Base-by-base conservation (phyloP, 2,888 invertebrate species). In the Sarcophaga carnaria region DNA sequence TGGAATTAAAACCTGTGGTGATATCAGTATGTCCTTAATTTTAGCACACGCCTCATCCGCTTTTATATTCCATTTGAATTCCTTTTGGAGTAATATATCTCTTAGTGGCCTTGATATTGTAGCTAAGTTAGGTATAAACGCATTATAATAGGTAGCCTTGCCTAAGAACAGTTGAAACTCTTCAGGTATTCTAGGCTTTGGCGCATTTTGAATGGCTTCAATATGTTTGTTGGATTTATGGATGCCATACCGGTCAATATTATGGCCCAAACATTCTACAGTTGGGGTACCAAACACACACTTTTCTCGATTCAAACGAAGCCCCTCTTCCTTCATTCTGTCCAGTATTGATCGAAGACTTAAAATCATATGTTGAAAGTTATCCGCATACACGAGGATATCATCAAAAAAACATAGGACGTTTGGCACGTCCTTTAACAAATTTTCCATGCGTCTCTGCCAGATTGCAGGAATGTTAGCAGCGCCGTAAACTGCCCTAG, bases 181-280 rank as follows among this genome's bases (percentile, higher is more conserved):
- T 17, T 83, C 74, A 69, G n/a, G 3, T 22, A 69, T 67, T 5
- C 75, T 17, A 4, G 75, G 74, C n/a, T 81, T 74, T 60, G 60
- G 47, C 14, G 67, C 47, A 81, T 81, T 6, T 22, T 6, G 45
- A 47, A 69, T 45, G 14, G 80, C 80, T 11, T 72, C 47, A 3
- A 85, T 54, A 60, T 81, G 85, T 49, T 63, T 85, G n/a, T 67
- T 59, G 0, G 69, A 82, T 71, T 79, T 79, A 75, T 86, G 78
- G 14, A 82, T 70, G 49, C 83, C 81, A 10, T 80, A n/a, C 10
- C 77, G 59, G 59, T 86, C 76, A 45, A 86, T 86, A 66, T 14
- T 80, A 17, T 85, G 86, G n/a, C 83, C 80, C 37, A 83, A 79
- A 59, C 83, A 80, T 67, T 83, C 67, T 0, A 72, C 77, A 3